Evolutionary conservation across 2,888 invertebrate genomes (phyloP).

Genomic region (Drosophila antonietae): DNA sequence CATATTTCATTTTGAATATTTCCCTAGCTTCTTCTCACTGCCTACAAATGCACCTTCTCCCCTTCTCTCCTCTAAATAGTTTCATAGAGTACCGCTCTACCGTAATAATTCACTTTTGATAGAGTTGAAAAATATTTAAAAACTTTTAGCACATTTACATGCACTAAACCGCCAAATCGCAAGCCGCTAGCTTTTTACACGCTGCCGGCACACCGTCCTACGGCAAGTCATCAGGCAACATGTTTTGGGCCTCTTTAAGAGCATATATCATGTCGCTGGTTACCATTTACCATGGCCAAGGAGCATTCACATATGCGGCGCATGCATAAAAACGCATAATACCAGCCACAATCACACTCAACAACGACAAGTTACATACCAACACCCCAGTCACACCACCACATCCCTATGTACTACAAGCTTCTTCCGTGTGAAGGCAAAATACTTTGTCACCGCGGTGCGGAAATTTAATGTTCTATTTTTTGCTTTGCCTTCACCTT

Average conservation of each 20-base stretch:
- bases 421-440: constrained; percentile 8
- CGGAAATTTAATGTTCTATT: constrained; percentile 45
- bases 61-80: constrained; percentile 22
- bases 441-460: constrained; percentile 75
- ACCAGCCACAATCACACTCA: constrained; percentile 52
- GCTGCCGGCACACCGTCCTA: no score
- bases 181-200: constrained; percentile 25
- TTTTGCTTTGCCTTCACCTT: constrained; percentile 41
- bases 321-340: constrained; percentile 79
- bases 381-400: no score
- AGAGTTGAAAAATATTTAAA: constrained; percentile 64
- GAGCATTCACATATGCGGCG: constrained; percentile 79
- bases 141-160: constrained; percentile 58
- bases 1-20: background rate
- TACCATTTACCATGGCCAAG: constrained; percentile 69
- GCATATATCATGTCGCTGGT: constrained; percentile 72
- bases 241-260: constrained; percentile 64
- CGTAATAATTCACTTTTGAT: constrained; percentile 67
- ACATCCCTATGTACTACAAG: no score
- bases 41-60: constrained; percentile 41
- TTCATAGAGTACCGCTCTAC: no score
- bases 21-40: constrained; percentile 6
- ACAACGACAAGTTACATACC: no score
- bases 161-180: constrained; percentile 38
- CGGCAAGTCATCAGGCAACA: no score